Evolutionary conservation across 1,140 invertebrate species (phyloP).

Genomic region (Solen grandis): DNA sequence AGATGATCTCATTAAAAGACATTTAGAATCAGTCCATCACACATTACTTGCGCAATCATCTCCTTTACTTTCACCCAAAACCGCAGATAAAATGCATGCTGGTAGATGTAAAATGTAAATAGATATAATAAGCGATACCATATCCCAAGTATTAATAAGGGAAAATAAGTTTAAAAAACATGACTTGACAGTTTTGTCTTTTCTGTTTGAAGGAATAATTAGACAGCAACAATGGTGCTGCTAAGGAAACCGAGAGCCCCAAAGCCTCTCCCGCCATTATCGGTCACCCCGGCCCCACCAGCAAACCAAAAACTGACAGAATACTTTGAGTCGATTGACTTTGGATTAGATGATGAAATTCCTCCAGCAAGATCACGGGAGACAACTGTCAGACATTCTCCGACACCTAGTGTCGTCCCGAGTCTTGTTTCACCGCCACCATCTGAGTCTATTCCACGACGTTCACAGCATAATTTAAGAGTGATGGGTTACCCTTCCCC

Average conservation of each 20-base stretch:
- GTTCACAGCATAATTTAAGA: conserved; percentile 5
- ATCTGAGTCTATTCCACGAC: conserved; percentile 66
- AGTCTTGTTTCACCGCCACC: conserved; percentile 75
- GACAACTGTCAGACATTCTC: conserved; percentile 54
- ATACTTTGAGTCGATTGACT: conserved; percentile 60
- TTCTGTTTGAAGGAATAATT: too few relatives aligned
- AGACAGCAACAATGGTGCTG: conserved; percentile 58
- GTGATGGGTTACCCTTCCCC: conserved; percentile 46
- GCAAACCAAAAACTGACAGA: conserved; percentile 41
- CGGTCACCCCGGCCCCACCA: conserved; percentile 38
- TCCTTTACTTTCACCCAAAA: too few relatives aligned
- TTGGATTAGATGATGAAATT: conserved; percentile 27
- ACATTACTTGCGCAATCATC: too few relatives aligned
- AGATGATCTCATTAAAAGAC: too few relatives aligned
- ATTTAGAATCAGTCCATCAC: too few relatives aligned
- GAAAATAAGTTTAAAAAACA: too few relatives aligned
- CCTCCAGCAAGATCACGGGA: conserved; percentile 17
- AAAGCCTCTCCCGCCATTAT: conserved; percentile 61
- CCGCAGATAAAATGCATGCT: too few relatives aligned
- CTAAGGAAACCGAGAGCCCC: conserved; percentile 72
- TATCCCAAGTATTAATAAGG: too few relatives aligned
- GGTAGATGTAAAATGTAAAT: too few relatives aligned
- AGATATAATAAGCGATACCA: too few relatives aligned
- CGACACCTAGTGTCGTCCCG: conserved; percentile 69
- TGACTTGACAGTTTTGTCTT: too few relatives aligned